These are phyloP conservation scores for Paratilapia polleni DNA, from an alignment of 2,113 vertebrate species.

Conservation along the genomic window DNA sequence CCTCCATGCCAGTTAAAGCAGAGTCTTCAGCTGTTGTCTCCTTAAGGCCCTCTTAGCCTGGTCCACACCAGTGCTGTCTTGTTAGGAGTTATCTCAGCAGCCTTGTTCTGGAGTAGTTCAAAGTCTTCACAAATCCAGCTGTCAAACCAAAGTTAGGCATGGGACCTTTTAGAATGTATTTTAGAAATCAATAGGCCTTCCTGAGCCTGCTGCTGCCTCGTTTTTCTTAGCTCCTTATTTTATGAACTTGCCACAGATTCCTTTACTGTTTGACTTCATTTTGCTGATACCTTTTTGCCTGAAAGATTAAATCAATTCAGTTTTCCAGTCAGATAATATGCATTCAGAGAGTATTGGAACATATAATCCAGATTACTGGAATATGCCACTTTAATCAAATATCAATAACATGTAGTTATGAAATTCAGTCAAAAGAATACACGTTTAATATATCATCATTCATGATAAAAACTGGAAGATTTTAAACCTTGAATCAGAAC, in stretches of 20 bases:
- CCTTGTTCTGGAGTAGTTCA: slow-evolving; percentile 68
- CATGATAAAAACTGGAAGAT: background rate
- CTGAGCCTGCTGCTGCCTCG: slow-evolving; percentile 24
- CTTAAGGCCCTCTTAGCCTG: slow-evolving; percentile 70
- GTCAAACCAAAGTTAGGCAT: slow-evolving; percentile 69
- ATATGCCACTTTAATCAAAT: background rate
- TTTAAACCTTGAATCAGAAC: background rate
- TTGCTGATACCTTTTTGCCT: background rate
- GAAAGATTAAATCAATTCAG: background rate
- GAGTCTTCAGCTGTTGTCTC: slow-evolving; percentile 56
- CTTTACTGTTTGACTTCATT: slow-evolving; percentile 2
- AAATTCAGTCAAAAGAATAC: background rate
- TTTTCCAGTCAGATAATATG: background rate
- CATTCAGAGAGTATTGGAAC: background rate
- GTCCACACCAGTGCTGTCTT: slow-evolving; percentile 63
- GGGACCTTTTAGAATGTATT: slow-evolving; percentile 76
- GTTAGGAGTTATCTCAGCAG: slow-evolving; percentile 44
- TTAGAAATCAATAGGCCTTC: slow-evolving; percentile 74
- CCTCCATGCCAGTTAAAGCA: slow-evolving; percentile 38
- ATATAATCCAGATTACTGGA: background rate
- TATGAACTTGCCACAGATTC: slow-evolving; percentile 59
- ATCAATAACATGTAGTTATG: background rate
- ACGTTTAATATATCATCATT: background rate
- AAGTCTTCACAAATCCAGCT: slow-evolving; percentile 76
- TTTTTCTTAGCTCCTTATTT: slow-evolving; percentile 31